Percentiles rank a stretch among this genome's conserved stretches.
Conservation (phyloP, 1,140 invertebrate species). For the Lordiphosa collinella region DNA sequence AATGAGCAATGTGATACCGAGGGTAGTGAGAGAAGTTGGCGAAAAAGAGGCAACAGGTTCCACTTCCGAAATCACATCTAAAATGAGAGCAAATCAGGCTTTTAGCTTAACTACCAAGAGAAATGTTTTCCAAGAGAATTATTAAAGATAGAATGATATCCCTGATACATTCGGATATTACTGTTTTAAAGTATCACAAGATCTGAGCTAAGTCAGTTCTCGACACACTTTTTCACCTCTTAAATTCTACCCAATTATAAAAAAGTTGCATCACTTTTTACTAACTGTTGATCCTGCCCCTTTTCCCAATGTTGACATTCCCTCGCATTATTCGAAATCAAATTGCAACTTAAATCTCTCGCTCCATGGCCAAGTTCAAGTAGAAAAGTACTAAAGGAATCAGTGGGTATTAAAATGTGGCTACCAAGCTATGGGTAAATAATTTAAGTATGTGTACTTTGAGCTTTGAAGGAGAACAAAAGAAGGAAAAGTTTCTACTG, state of each 20-base stretch:
- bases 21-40: conserved; percentile 1
- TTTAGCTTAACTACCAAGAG: too few species aligned
- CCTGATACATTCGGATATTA: too few species aligned
- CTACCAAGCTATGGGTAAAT: conserved; percentile 46
- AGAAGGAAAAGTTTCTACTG: conserved; percentile 19
- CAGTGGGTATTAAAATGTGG: conserved; percentile 41
- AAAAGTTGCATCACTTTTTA: too few species aligned
- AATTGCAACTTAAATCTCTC: conserved; percentile 30
- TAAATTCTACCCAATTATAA: too few species aligned
- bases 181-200: too few species aligned
- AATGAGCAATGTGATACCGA: background rate
- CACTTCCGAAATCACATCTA: too few species aligned
- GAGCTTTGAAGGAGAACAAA: conserved; percentile 12
- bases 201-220: too few species aligned
- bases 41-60: too few species aligned
- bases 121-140: too few species aligned
- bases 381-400: conserved; percentile 39
- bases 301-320: conserved; percentile 7
- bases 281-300: conserved; percentile 2
- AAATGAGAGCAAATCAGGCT: too few species aligned
- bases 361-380: conserved; percentile 54
- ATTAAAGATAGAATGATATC: too few species aligned
- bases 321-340: conserved; percentile 7
- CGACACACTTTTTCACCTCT: too few species aligned
- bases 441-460: conserved; percentile 59